phyloP scores from a whole-genome alignment of 2,888 invertebrate species.

The Pristionchus entomophagus region DNA sequence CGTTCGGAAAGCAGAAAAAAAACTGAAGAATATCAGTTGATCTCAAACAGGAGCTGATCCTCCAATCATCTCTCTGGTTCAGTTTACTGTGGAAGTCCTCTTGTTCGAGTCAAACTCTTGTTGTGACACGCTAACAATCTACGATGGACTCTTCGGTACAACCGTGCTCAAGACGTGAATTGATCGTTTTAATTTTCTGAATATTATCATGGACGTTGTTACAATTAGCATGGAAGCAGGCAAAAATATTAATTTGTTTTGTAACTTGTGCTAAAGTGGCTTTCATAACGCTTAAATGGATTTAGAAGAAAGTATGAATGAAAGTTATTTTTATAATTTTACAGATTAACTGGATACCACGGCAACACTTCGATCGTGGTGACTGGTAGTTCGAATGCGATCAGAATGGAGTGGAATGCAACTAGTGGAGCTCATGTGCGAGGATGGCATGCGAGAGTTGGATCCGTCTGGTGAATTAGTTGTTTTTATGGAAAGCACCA shows the following conservation, averaged over 20 bases:
- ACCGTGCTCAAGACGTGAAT: not conserved
- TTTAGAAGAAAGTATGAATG: not conserved
- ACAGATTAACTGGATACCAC: not conserved
- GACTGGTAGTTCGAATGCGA: not conserved
- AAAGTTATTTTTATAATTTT: too few species aligned
- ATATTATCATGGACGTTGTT: too few species aligned
- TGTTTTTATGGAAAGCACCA: too few species aligned
- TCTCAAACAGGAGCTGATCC: too few species aligned
- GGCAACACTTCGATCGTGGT: not conserved
- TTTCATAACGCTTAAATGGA: too few species aligned
- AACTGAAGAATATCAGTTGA: too few species aligned
- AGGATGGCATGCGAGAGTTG: not conserved
- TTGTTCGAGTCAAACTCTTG: not conserved
- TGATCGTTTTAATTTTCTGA: too few species aligned
- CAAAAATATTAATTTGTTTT: too few species aligned
- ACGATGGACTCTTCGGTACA: not conserved
- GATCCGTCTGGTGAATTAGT: not conserved
- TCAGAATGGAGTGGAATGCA: constrained; percentile 17
- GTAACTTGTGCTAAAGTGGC: too few species aligned
- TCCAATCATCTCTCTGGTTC: too few species aligned
- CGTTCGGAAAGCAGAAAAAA: too few species aligned
- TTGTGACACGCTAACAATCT: not conserved
- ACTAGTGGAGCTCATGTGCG: not conserved
- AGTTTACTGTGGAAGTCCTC: not conserved
- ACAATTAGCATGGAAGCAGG: too few species aligned